Conservation (phyloP, 2,113 vertebrate genomes). For the Scartelaos histophorus region DNA sequence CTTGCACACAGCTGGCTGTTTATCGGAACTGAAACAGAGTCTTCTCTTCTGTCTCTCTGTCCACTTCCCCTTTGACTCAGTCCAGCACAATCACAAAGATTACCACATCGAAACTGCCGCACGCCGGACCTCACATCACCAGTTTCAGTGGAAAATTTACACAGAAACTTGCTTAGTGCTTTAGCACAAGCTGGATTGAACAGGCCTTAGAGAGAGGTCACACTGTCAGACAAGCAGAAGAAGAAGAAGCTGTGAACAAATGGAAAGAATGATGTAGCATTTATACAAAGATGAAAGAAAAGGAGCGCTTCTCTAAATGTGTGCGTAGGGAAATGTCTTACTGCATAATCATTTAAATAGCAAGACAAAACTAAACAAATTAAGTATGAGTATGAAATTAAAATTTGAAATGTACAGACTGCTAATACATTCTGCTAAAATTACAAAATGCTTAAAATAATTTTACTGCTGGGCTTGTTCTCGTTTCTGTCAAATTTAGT, state of each 20-base stretch:
- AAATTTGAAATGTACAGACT: too few relatives aligned
- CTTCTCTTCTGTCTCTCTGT: conserved; percentile 46
- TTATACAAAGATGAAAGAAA: conserved; percentile 34
- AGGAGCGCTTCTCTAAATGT: conserved; percentile 37
- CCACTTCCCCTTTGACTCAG: conserved; percentile 74
- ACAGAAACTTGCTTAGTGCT: conserved; percentile 51
- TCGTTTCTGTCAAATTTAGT: not conserved
- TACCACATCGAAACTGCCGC: conserved; percentile 68
- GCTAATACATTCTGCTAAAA: not conserved
- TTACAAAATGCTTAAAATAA: conserved; percentile 3
- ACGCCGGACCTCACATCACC: conserved; percentile 35
- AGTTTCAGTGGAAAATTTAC: conserved; percentile 62
- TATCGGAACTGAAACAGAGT: conserved; percentile 50
- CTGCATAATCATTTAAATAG: not conserved
- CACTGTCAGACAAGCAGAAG: conserved; percentile 34
- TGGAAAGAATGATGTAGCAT: conserved; percentile 67
- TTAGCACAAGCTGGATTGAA: conserved; percentile 29
- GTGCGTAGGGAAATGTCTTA: not conserved
- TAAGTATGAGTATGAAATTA: not conserved
- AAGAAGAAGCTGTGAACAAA: conserved; percentile 48
- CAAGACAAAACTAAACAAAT: conserved; percentile 14
- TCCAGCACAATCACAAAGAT: conserved; percentile 49
- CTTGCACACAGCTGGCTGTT: conserved; percentile 33
- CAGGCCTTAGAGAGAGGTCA: conserved; percentile 40
- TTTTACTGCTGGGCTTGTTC: not conserved